Percentiles rank a stretch among this genome's conserved stretches.
Evolutionary conservation across 2,113 vertebrate genomes (phyloP).

Genomic region (Elephas maximus): DNA sequence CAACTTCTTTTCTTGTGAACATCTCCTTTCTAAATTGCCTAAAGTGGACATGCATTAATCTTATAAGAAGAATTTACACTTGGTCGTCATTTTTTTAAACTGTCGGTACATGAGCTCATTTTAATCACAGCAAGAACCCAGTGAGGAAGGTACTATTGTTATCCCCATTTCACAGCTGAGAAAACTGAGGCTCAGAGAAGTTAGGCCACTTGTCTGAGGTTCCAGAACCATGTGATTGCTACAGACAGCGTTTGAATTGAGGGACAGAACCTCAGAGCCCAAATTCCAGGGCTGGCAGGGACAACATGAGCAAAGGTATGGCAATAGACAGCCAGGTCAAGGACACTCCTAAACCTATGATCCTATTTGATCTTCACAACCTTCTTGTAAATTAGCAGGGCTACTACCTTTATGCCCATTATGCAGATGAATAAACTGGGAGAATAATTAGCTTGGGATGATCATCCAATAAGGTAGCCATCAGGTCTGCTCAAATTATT

Average conservation of each 20-base stretch:
- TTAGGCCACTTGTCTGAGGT: not conserved
- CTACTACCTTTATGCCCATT: not conserved
- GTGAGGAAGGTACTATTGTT: not conserved
- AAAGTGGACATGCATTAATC: not conserved
- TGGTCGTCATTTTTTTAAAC: not conserved
- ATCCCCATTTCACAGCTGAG: not conserved
- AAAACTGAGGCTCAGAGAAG: not conserved
- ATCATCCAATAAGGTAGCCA: not conserved
- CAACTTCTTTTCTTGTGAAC: not conserved
- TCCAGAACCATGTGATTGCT: not conserved
- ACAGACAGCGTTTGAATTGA: not conserved
- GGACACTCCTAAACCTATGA: not conserved
- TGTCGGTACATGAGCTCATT: not conserved
- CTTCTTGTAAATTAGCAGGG: not conserved
- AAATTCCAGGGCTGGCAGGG: not conserved
- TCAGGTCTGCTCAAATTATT: conserved; percentile 16
- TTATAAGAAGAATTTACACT: not conserved
- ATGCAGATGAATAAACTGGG: conserved; percentile 4
- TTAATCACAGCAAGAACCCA: not conserved
- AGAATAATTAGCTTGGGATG: not conserved
- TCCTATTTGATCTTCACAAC: not conserved
- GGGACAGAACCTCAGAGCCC: not conserved
- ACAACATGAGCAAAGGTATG: not conserved
- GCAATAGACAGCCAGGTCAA: not conserved
- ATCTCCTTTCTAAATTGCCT: not conserved